Conservation (phyloP, 2,113 vertebrate species). For the Gymnobelideus leadbeateri region DNA sequence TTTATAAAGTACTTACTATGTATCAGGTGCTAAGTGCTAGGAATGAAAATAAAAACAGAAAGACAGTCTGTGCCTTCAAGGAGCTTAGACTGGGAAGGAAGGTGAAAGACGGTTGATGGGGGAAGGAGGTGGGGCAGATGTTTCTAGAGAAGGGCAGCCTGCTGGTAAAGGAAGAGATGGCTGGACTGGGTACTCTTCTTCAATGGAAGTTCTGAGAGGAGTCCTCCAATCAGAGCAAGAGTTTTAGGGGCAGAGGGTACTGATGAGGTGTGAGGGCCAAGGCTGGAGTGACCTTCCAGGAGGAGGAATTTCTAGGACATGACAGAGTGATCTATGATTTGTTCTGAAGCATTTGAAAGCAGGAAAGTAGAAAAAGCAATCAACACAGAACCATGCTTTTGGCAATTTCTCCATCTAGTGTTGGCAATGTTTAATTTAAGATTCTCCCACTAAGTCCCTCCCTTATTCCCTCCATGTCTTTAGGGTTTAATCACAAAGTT, state of each 20-base stretch:
- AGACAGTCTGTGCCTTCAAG: background rate
- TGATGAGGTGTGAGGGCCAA: background rate
- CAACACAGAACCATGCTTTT: background rate
- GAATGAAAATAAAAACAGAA: background rate
- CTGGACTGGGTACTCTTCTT: background rate
- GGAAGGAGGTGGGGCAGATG: too few relatives aligned
- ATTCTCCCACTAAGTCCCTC: background rate
- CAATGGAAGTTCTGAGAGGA: background rate
- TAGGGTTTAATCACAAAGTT: background rate
- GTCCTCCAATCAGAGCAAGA: background rate
- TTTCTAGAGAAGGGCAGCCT: background rate
- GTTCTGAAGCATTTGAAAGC: background rate
- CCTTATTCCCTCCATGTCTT: background rate
- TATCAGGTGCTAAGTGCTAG: background rate
- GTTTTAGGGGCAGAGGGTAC: background rate
- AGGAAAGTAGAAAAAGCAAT: background rate
- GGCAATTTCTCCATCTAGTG: background rate
- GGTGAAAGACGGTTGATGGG: background rate
- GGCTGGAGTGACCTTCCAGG: background rate
- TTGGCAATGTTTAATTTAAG: slow-evolving; percentile 2
- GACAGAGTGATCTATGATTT: background rate
- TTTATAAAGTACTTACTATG: background rate
- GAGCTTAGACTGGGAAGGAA: background rate
- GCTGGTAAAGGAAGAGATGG: background rate
- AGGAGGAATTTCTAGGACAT: background rate